A percentile compares a stretch with the other conserved stretches of the same genome.
Conservation (phyloP, 2,888 invertebrate species). For the Pyrochroa serraticornis region DNA sequence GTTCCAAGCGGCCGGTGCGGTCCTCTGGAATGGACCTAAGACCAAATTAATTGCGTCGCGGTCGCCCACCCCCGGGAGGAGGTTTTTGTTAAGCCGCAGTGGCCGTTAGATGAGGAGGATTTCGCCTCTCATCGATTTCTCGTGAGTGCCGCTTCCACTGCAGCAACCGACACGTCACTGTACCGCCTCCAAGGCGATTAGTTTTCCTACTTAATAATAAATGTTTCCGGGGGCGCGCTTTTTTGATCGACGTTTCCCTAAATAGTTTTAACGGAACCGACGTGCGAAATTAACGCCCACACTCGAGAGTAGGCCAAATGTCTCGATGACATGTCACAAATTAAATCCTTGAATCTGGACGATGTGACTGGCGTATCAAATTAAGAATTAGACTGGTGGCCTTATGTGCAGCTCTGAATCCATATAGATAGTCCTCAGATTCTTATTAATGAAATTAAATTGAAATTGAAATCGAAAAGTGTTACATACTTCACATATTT, state of each 20-base stretch:
- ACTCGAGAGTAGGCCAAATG: too few relatives aligned
- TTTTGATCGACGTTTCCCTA: neutral
- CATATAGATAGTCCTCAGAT: too few relatives aligned
- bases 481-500: too few relatives aligned
- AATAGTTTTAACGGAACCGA: too few relatives aligned
- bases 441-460: too few relatives aligned
- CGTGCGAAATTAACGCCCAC: too few relatives aligned
- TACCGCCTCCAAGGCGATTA: neutral
- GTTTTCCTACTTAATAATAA: constrained; percentile 2
- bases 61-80: constrained; percentile 28
- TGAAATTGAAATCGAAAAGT: too few relatives aligned
- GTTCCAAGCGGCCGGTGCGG: constrained; percentile 34
- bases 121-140: constrained; percentile 25
- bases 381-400: too few relatives aligned
- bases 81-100: constrained; percentile 31
- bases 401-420: too few relatives aligned
- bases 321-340: too few relatives aligned
- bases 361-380: too few relatives aligned
- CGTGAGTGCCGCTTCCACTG: constrained; percentile 10
- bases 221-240: neutral
- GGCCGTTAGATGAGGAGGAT: constrained; percentile 31
- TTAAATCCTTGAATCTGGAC: too few relatives aligned
- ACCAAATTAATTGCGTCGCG: constrained; percentile 50
- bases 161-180: constrained; percentile 7
- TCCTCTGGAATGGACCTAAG: constrained; percentile 48